A percentile compares a stretch with the other conserved stretches of the same genome.
phyloP scores from a whole-genome alignment of 1,140 invertebrate genomes.

The Rhysida immarginata region DNA sequence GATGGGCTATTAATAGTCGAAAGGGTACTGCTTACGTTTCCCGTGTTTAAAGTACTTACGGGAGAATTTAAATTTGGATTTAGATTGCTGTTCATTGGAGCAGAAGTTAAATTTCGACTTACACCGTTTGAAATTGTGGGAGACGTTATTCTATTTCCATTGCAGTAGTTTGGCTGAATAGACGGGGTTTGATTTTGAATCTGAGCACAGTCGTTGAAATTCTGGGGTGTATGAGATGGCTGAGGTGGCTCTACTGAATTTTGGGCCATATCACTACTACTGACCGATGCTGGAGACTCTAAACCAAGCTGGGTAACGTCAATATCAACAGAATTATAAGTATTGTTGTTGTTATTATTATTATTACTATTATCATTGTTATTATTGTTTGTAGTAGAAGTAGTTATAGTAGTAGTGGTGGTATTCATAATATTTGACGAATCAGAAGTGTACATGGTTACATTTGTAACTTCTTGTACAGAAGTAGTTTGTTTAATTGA shows the following conservation, averaged over 20 bases:
- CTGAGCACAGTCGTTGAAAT: slow-evolving; percentile 30
- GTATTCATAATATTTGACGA: too few relatives aligned
- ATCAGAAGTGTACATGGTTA: slow-evolving; percentile 68
- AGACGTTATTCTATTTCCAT: neutral
- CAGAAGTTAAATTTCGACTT: neutral
- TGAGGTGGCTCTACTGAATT: slow-evolving; percentile 26
- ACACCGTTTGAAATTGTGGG: neutral
- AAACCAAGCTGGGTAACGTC: slow-evolving; percentile 66
- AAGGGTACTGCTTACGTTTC: neutral
- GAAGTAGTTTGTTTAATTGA: neutral
- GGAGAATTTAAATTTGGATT: neutral
- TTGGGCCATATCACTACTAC: slow-evolving; percentile 57
- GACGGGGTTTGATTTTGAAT: slow-evolving; percentile 5
- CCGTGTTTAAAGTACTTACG: neutral
- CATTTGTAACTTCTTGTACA: slow-evolving; percentile 41
- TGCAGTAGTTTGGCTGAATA: neutral
- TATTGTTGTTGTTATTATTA: slow-evolving; percentile 60
- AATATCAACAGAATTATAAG: slow-evolving; percentile 46
- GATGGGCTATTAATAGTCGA: neutral
- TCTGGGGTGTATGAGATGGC: slow-evolving; percentile 38
- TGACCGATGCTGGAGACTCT: slow-evolving; percentile 72
- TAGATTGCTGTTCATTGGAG: neutral
- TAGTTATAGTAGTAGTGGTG: too few relatives aligned
- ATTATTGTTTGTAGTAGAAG: slow-evolving; percentile 64
- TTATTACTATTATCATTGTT: slow-evolving; percentile 44